These are phyloP conservation scores for Cochlearius cochlearius DNA, from an alignment of 2,113 vertebrate genomes.

Conservation along the genomic window DNA sequence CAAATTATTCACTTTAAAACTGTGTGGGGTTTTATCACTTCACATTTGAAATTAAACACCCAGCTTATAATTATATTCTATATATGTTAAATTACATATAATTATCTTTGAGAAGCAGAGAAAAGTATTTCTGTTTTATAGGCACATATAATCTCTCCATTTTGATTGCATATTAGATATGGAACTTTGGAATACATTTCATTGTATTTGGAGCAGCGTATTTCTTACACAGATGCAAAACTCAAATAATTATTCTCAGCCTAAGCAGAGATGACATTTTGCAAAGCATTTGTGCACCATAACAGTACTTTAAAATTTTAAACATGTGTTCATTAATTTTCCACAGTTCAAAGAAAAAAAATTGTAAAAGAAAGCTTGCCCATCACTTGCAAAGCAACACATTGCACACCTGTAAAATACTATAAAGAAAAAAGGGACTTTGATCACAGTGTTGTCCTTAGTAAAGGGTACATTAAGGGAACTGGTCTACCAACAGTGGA, in stretches of 20 bases:
- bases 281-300: background rate
- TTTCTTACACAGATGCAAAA: background rate
- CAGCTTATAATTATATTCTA: background rate
- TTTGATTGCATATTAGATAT: background rate
- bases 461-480: background rate
- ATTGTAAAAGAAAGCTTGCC: background rate
- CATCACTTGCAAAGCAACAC: background rate
- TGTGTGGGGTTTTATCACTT: background rate
- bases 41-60: background rate
- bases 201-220: background rate
- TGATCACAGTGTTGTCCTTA: background rate
- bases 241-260: background rate
- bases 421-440: background rate
- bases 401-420: background rate
- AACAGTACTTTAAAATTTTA: background rate
- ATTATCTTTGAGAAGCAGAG: background rate
- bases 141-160: background rate
- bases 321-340: background rate
- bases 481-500: background rate
- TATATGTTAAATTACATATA: background rate
- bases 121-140: constrained; percentile 4
- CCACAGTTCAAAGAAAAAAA: background rate
- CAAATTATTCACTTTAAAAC: background rate
- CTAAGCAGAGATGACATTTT: background rate
- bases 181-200: background rate